Evolutionary conservation across 1,140 invertebrate genomes (phyloP).

Genomic region (Samia ricini): DNA sequence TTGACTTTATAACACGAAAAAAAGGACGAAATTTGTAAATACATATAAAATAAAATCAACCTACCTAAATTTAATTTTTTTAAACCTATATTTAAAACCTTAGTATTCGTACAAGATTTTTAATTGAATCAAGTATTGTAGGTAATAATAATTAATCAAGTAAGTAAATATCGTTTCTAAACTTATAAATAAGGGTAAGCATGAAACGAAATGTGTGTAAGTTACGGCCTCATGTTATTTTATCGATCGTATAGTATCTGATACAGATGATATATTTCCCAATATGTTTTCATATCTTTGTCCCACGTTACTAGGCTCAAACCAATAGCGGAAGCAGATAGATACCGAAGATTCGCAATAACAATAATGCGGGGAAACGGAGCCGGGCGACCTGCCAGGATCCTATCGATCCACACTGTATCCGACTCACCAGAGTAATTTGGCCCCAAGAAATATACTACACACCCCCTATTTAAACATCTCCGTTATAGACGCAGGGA

Average conservation of each 20-base stretch:
- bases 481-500: slow-evolving; percentile 30
- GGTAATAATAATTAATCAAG: too few species aligned
- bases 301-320: slow-evolving; percentile 58
- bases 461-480: slow-evolving; percentile 33
- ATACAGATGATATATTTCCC: slow-evolving; percentile 8
- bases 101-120: too few species aligned
- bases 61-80: too few species aligned
- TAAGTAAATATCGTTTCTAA: too few species aligned
- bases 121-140: too few species aligned
- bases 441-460: slow-evolving; percentile 53
- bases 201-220: background rate
- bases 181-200: background rate
- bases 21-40: too few species aligned
- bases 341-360: slow-evolving; percentile 68
- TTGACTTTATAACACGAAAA: too few species aligned
- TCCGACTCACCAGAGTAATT: slow-evolving; percentile 45
- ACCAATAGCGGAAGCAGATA: slow-evolving; percentile 60
- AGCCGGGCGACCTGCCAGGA: slow-evolving; percentile 72
- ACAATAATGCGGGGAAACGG: slow-evolving; percentile 68
- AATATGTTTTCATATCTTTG: slow-evolving; percentile 46
- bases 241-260: background rate
- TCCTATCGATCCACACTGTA: slow-evolving; percentile 60
- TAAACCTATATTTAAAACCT: too few species aligned
- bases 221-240: background rate
- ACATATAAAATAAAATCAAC: too few species aligned